Evolutionary conservation across 2,113 vertebrate genomes (phyloP).

Genomic region (Plectropomus leopardus): DNA sequence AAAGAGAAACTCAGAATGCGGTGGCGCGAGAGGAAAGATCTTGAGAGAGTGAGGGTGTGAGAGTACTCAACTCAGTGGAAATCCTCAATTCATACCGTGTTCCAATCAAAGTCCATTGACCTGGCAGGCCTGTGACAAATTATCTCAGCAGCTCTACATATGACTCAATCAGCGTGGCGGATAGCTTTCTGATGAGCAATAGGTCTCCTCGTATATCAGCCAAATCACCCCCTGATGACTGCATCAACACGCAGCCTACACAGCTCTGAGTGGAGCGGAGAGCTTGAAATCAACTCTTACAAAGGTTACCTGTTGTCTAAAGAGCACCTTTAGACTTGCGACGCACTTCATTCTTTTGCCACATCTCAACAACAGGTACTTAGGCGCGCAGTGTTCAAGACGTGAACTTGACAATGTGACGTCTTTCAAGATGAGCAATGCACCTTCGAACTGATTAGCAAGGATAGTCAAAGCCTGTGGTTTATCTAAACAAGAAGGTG

Average conservation of each 20-base stretch:
- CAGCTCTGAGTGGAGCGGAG: slow-evolving; percentile 45
- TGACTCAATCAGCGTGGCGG: slow-evolving; percentile 78
- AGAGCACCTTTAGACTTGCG: slow-evolving; percentile 49
- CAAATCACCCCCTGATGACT: slow-evolving; percentile 74
- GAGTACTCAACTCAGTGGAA: slow-evolving; percentile 65
- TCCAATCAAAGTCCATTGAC: slow-evolving; percentile 80
- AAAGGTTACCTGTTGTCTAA: slow-evolving; percentile 56
- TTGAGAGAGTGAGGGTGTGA: slow-evolving; percentile 52
- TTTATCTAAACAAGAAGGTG: neutral
- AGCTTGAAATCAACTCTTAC: slow-evolving; percentile 67
- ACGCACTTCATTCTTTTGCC: slow-evolving; percentile 26
- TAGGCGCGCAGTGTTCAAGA: neutral
- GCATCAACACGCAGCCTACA: slow-evolving; percentile 65
- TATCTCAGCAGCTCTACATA: slow-evolving; percentile 78
- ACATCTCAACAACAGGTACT: neutral
- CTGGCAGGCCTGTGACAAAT: slow-evolving; percentile 80
- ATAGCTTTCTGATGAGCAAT: slow-evolving; percentile 78
- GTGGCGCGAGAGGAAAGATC: slow-evolving; percentile 6
- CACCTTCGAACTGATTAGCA: neutral
- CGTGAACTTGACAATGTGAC: slow-evolving; percentile 8
- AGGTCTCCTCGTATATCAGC: slow-evolving; percentile 70
- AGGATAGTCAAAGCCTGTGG: neutral
- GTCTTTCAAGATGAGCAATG: slow-evolving; percentile 1
- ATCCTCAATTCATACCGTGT: slow-evolving; percentile 68
- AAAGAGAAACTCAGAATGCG: slow-evolving; percentile 9